phyloP scores from a whole-genome alignment of 37 sponge, comb jelly and placozoan genomes.

The Axinella damicornis region DNA sequence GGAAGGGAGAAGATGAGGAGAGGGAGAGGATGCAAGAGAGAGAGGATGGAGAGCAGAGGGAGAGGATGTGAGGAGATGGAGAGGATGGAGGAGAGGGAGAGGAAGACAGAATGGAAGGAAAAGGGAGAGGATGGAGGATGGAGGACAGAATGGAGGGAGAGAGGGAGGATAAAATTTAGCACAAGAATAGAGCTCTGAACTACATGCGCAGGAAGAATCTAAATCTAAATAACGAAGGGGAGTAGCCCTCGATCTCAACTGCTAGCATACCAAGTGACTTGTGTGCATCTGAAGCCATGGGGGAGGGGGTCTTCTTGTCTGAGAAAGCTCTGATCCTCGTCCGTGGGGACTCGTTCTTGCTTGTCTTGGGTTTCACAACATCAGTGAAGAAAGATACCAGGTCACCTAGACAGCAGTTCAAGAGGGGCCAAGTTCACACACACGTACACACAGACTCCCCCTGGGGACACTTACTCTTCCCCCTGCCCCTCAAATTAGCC shows the following conservation, averaged over 20 bases:
- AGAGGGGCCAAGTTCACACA: too few species aligned
- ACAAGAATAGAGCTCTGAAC: too few species aligned
- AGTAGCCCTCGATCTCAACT: too few species aligned
- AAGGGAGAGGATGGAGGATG: too few species aligned
- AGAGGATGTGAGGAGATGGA: too few species aligned
- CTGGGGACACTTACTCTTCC: conserved; percentile 21
- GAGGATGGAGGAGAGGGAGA: too few species aligned
- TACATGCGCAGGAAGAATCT: too few species aligned
- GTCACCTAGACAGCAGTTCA: conserved; percentile 3
- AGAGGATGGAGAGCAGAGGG: too few species aligned
- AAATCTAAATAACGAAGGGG: too few species aligned
- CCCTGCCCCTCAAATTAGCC: conserved; percentile 14
- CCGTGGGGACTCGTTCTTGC: not conserved
- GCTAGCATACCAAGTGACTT: not conserved
- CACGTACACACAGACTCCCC: not conserved
- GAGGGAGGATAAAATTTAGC: too few species aligned
- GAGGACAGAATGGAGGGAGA: not conserved
- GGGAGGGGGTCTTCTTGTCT: not conserved
- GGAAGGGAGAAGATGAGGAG: not conserved
- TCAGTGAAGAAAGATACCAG: conserved; percentile 39
- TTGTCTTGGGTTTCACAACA: conserved; percentile 16
- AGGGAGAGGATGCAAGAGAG: not conserved
- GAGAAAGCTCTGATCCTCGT: conserved; percentile 4
- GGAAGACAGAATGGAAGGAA: too few species aligned
- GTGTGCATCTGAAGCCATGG: not conserved